Evolutionary conservation across 2,888 invertebrate species (phyloP).

Genomic region (Andrena camellia): DNA sequence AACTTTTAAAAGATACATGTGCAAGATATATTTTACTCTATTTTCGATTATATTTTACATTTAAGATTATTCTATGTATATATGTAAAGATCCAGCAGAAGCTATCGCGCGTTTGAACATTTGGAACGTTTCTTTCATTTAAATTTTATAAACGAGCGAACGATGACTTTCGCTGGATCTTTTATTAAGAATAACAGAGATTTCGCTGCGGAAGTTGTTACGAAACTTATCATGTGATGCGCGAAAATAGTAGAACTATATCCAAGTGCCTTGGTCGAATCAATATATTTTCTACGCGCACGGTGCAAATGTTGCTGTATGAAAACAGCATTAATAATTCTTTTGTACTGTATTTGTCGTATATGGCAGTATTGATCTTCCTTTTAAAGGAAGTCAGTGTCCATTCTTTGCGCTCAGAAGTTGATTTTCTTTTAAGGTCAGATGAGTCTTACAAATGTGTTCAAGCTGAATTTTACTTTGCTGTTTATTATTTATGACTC

Average conservation of each 20-base stretch:
- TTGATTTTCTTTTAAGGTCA: background rate
- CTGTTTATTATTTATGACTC: background rate
- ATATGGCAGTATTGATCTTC: slow-evolving; percentile 27
- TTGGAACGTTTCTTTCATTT: background rate
- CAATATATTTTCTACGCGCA: slow-evolving; percentile 26
- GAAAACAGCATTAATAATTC: slow-evolving; percentile 11
- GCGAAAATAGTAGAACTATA: slow-evolving; percentile 16
- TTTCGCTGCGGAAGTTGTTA: slow-evolving; percentile 3
- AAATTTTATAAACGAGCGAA: background rate
- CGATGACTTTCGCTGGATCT: slow-evolving; percentile 2
- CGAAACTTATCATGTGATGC: slow-evolving; percentile 33
- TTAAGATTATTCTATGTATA: slow-evolving; percentile 31
- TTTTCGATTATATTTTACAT: slow-evolving; percentile 62
- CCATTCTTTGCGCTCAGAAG: slow-evolving; percentile 33
- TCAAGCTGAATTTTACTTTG: background rate
- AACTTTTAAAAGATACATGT: slow-evolving; percentile 45
- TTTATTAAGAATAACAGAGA: slow-evolving; percentile 15
- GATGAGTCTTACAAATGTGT: background rate
- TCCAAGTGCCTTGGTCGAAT: slow-evolving; percentile 58
- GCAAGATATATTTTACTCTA: slow-evolving; percentile 56
- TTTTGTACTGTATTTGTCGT: slow-evolving; percentile 11
- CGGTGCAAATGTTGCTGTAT: slow-evolving; percentile 14
- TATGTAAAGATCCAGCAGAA: slow-evolving; percentile 11
- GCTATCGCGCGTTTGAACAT: background rate
- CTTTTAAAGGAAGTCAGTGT: slow-evolving; percentile 11